Evolutionary conservation across 23 tunicate genomes (phyloP).

Genomic region (Halocynthia roretzi): DNA sequence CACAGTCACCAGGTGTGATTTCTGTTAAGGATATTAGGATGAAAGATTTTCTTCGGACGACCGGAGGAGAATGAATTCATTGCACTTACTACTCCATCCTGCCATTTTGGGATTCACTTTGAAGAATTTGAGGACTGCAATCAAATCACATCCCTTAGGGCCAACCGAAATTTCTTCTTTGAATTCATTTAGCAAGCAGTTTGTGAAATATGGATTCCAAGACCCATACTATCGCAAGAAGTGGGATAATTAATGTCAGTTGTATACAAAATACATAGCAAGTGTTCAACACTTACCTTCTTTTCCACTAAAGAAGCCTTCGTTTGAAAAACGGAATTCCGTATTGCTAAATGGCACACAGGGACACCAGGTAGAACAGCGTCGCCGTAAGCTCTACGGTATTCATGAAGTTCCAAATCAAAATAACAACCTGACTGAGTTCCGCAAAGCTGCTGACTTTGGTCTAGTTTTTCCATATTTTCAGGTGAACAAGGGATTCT

Average conservation of each 20-base stretch:
- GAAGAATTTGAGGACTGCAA: slow-evolving; percentile 39
- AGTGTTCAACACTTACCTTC: slow-evolving; percentile 16
- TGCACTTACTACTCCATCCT: slow-evolving; percentile 67
- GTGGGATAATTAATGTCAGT: background rate
- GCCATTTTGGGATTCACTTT: slow-evolving; percentile 48
- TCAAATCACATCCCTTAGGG: slow-evolving; percentile 58
- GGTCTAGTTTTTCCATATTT: slow-evolving; percentile 14
- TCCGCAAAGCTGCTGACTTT: slow-evolving; percentile 20
- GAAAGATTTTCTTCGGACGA: background rate
- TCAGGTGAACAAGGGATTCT: slow-evolving; percentile 64
- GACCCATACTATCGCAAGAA: slow-evolving; percentile 1
- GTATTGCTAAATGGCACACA: slow-evolving; percentile 76
- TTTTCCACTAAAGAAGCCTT: slow-evolving; percentile 11
- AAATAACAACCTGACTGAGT: slow-evolving; percentile 69
- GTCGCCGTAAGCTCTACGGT: slow-evolving; percentile 46
- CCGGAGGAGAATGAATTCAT: background rate
- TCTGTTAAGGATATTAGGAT: background rate
- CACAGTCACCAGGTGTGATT: background rate
- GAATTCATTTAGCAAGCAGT: slow-evolving; percentile 46
- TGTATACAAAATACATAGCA: background rate
- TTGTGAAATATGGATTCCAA: slow-evolving; percentile 67
- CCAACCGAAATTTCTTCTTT: slow-evolving; percentile 26
- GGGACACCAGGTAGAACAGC: slow-evolving; percentile 85
- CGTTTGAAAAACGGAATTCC: slow-evolving; percentile 57
- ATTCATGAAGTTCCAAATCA: slow-evolving; percentile 40